Percentiles rank a stretch among this genome's conserved stretches.
phyloP scores from a whole-genome alignment of 1,140 invertebrate genomes.

The Mesaphorura yosii region DNA sequence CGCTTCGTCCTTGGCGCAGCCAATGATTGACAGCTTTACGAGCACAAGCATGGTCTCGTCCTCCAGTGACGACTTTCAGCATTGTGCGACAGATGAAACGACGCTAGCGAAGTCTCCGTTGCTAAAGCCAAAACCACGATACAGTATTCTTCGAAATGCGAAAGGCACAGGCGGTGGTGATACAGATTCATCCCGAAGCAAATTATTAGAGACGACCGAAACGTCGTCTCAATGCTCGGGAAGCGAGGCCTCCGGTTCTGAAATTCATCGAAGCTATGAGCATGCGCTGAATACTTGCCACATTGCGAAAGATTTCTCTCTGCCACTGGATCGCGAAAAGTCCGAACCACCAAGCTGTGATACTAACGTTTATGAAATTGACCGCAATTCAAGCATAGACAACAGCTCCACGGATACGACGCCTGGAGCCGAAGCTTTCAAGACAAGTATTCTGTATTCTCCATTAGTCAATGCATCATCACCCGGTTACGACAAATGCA shows the following conservation, averaged over 20 bases:
- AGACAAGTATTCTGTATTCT: slow-evolving; percentile 31
- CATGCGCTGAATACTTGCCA: too few relatives aligned
- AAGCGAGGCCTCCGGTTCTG: too few relatives aligned
- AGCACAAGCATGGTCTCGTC: slow-evolving; percentile 7
- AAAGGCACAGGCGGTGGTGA: slow-evolving; percentile 21
- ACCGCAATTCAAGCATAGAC: slow-evolving; percentile 30
- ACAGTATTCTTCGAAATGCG: slow-evolving; percentile 9
- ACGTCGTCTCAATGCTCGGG: too few relatives aligned
- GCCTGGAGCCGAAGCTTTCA: slow-evolving; percentile 13
- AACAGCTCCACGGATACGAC: slow-evolving; percentile 27
- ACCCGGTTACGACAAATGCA: slow-evolving; percentile 1
- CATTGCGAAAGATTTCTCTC: too few relatives aligned
- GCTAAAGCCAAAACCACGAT: background rate
- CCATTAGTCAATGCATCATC: slow-evolving; percentile 25
- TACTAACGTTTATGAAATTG: too few relatives aligned
- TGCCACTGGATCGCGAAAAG: too few relatives aligned
- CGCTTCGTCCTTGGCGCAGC: too few relatives aligned
- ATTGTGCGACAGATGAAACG: background rate
- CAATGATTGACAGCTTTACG: too few relatives aligned
- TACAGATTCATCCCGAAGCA: too few relatives aligned
- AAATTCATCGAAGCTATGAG: too few relatives aligned
- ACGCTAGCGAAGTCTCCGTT: slow-evolving; percentile 16
- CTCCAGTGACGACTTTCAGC: slow-evolving; percentile 17
- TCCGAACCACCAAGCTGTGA: too few relatives aligned
- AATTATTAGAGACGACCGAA: too few relatives aligned